Base-by-base conservation (phyloP, 2,888 invertebrate species). In the Mellilla xanthometata region DNA sequence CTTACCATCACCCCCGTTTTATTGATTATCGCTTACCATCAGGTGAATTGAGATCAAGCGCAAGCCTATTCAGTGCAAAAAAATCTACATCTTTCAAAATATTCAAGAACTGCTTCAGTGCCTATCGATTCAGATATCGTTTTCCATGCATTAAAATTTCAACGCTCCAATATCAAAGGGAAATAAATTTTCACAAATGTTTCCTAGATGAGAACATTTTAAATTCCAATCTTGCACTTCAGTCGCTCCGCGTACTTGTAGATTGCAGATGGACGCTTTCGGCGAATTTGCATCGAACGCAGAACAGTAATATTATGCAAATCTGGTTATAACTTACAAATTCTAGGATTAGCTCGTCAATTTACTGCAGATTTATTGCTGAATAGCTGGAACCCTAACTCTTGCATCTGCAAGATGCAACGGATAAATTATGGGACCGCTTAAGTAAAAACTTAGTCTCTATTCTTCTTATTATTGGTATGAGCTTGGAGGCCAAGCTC, bases 161-260 rank as follows among this genome's bases (percentile, higher is more conserved):
- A 48, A 49, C 44, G 30, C 52, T 54, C 45, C 45, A 48, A 51
- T 46, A 45, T 48, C 44, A 53, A 59, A 58, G 51, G 33, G 54
- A 64, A 68, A 67, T 69, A 64, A 68, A 61, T 65, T 68, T 63
- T 67, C 65, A 54, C 61, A 66, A 72, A 68, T 66, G 66, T 68
- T 73, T 68, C 56, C 60, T 61, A 68, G 58, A 72, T 64, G 71
- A 67, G 67, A 70, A 68, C 64, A 78, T 83, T 80, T 80, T 68
- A 78, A 80, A 83, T 77, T 83, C 78, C 74, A 72, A 81, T 79
- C 70, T 79, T 74, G 78, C 81, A 76, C 76, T 81, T 76, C 69
- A 68, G 68, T 66, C 57, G 58, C 63, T 59, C 72, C 65, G 70
- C 58, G 69, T 72, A 71, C 77, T 72, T 76, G 79, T 76, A 82